Conservation (phyloP, 2,888 invertebrate species). For the Agrotis puta region DNA sequence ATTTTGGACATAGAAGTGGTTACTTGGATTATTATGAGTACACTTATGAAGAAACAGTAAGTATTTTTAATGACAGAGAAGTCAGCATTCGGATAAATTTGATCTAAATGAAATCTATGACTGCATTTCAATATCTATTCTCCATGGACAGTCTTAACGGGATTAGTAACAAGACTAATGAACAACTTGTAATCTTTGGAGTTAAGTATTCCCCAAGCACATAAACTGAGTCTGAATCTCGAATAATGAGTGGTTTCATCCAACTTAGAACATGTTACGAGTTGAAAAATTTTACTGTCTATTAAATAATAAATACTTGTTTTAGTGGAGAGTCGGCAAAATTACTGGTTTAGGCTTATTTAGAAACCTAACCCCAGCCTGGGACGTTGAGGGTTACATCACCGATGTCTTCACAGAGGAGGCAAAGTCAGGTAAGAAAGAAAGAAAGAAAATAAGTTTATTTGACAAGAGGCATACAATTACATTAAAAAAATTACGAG, state of each 20-base stretch:
- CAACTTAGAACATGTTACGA: neutral
- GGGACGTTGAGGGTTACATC: conserved; percentile 92
- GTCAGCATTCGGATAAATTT: too few relatives aligned
- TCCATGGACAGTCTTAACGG: neutral
- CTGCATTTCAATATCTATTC: neutral
- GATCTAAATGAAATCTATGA: neutral
- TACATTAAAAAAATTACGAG: too few relatives aligned
- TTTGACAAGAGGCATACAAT: too few relatives aligned
- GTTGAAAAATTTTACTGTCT: neutral
- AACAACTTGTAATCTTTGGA: neutral
- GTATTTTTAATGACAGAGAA: conserved; percentile 38
- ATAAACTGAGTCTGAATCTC: neutral
- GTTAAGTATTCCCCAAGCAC: neutral
- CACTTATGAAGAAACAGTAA: conserved; percentile 78
- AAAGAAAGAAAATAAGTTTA: too few relatives aligned
- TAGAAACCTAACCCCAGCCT: conserved; percentile 88
- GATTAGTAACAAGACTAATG: neutral
- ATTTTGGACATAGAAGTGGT: conserved; percentile 96
- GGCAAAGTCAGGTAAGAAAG: conserved; percentile 90
- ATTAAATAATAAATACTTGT: neutral
- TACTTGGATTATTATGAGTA: conserved; percentile 95
- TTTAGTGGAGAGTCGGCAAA: conserved; percentile 39
- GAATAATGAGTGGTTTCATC: neutral
- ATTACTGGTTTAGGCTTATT: conserved; percentile 89
- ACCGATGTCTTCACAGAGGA: conserved; percentile 93